Evolutionary conservation across 1,140 invertebrate species (phyloP), one percentile per base, ranked within the genome.

Genomic region (Vollenhovia emeryi): DNA sequence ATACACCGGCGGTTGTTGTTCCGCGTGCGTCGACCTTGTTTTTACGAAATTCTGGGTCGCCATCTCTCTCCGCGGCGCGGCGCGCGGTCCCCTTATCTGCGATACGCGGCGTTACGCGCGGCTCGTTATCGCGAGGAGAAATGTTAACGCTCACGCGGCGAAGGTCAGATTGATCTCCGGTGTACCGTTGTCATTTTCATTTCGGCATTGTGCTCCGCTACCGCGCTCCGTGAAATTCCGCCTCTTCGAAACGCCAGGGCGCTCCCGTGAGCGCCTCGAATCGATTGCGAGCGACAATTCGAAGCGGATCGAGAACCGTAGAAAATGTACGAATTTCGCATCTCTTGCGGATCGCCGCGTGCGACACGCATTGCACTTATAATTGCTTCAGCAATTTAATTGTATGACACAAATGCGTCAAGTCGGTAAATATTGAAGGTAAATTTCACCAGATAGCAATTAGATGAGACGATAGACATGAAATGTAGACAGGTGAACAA

Each of bases 21-120:
- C 78, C 78, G 78, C 78, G 78, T 82, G 50, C 78, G 66, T 82
- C 66, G 78, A 82, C 78, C 78, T 82, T 82, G 66, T 82, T 82
- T 73, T 82, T 71, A 13, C 66, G 78, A 82, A 82, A 82, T 82
- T 82, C 78, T 73, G 78, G 78, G 78, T 73, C 78, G 78, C 78
- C 50, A 30, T 57, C 66, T 73, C 66, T 73, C 33, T 43, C 40
- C n/a, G 36, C 36, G 11, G 18, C 50, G 33, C 52, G 36, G 66
- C 48, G 48, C 48, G 15, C 48, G 15, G 33, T 1, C 30, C 33
- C 3, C 78, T 82, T 82, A 82, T 82, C 78, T 73, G 66, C 66
- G 75, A 78, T 33, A 62, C 15, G 73, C 52, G 52, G 21, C 45
- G 3, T 79, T 79, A 79, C 76, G 45, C 43, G 8, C 9, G 11